Conservation (phyloP, 2,888 invertebrate species). For the Synergus laeviventris region DNA sequence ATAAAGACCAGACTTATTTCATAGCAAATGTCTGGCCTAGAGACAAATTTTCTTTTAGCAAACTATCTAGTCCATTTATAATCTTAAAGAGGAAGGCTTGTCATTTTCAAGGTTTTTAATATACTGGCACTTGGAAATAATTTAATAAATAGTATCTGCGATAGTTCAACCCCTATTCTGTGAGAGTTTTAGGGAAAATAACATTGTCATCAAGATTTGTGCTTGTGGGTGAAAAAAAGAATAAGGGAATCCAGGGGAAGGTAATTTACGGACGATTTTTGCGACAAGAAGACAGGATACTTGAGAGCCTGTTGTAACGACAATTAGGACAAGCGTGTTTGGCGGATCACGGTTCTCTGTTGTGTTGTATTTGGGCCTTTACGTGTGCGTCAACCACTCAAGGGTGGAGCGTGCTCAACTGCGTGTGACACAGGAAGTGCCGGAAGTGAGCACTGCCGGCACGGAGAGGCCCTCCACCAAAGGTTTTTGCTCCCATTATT, state of each 20-base stretch:
- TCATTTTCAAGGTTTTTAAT: background rate
- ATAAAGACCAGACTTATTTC: background rate
- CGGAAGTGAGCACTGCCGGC: conserved; percentile 53
- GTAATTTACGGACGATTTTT: conserved; percentile 31
- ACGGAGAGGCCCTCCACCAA: conserved; percentile 43
- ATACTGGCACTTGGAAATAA: background rate
- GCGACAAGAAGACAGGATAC: conserved; percentile 34
- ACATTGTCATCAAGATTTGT: conserved; percentile 30
- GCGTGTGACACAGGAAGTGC: conserved; percentile 76
- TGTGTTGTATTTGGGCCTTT: conserved; percentile 40
- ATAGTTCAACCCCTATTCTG: background rate
- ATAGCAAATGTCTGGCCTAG: no score
- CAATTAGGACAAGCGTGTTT: conserved; percentile 52
- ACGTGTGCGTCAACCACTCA: conserved; percentile 46
- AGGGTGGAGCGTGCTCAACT: conserved; percentile 74
- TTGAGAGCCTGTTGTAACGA: conserved; percentile 35
- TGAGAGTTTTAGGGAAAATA: background rate
- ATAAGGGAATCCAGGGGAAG: conserved; percentile 12
- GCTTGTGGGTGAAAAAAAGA: conserved; percentile 21
- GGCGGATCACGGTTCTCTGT: conserved; percentile 42
- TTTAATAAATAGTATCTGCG: background rate
- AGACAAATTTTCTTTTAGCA: no score
- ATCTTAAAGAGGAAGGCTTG: background rate
- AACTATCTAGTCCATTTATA: no score
- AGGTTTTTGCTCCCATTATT: conserved; percentile 50